Evolutionary conservation across 1,140 invertebrate species (phyloP).

Genomic region (Harlomillsia oculata): DNA sequence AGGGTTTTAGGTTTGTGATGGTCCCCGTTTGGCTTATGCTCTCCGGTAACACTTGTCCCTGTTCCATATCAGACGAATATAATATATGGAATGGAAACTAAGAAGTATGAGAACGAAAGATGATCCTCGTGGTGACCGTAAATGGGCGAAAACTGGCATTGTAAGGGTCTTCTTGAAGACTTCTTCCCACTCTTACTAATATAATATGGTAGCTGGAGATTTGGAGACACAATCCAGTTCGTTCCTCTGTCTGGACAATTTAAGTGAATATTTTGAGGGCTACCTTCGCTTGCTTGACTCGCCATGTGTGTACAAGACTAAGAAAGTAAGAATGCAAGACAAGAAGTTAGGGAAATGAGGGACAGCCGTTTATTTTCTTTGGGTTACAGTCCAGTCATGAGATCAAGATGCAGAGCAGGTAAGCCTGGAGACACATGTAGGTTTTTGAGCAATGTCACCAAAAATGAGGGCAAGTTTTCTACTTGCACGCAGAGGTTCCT

Average conservation of each 20-base stretch:
- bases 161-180: neutral
- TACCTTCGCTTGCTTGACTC: too few relatives aligned
- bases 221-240: too few relatives aligned
- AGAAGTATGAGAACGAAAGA: slow-evolving; percentile 15
- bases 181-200: neutral
- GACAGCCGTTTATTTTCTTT: neutral
- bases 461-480: slow-evolving; percentile 14
- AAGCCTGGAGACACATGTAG: too few relatives aligned
- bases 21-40: too few relatives aligned
- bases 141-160: slow-evolving; percentile 10
- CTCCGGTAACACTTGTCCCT: slow-evolving; percentile 8
- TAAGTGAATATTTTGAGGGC: neutral
- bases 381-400: neutral
- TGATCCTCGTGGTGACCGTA: slow-evolving; percentile 13
- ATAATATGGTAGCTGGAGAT: neutral
- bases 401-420: neutral
- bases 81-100: neutral
- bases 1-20: slow-evolving; percentile 5
- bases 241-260: too few relatives aligned
- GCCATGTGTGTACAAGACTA: too few relatives aligned
- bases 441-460: slow-evolving; percentile 13
- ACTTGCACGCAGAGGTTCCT: too few relatives aligned
- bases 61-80: neutral
- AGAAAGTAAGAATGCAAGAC: too few relatives aligned
- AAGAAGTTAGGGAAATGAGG: too few relatives aligned